Percentiles rank a stretch among this genome's conserved stretches.
These are phyloP conservation scores for Isoperla grammatica DNA, from an alignment of 2,888 invertebrate genomes.

Conservation along the genomic window DNA sequence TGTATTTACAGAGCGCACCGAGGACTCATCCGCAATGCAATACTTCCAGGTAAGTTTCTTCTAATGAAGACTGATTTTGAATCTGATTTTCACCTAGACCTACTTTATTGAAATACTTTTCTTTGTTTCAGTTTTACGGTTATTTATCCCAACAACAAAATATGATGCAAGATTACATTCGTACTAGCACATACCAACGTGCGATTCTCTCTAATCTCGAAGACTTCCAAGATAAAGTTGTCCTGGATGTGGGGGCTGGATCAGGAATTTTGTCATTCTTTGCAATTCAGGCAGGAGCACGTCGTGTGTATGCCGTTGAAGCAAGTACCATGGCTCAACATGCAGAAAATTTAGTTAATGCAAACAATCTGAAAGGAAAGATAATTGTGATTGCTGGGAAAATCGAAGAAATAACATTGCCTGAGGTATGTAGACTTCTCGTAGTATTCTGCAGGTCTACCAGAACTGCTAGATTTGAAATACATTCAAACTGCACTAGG, in stretches of 20 bases:
- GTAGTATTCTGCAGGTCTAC: not conserved
- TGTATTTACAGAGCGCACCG: constrained; percentile 91
- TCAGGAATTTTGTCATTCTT: constrained; percentile 98
- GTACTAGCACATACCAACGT: constrained; percentile 97
- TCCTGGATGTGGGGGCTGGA: constrained; percentile 97
- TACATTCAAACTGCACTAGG: too few relatives aligned
- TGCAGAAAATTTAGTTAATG: constrained; percentile 82
- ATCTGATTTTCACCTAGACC: not conserved
- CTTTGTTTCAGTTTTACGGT: constrained; percentile 79
- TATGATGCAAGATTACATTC: constrained; percentile 99
- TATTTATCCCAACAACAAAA: constrained; percentile 99
- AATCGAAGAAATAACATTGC: constrained; percentile 95
- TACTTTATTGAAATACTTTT: not conserved
- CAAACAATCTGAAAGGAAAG: constrained; percentile 82
- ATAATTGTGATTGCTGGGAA: constrained; percentile 94
- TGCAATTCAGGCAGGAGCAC: constrained; percentile 95
- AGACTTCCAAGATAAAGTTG: constrained; percentile 90
- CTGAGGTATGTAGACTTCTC: constrained; percentile 51
- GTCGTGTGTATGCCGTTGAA: constrained; percentile 97
- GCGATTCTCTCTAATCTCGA: constrained; percentile 90
- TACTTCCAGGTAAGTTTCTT: constrained; percentile 69
- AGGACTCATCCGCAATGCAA: constrained; percentile 96
- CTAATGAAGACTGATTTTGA: not conserved
- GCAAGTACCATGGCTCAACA: constrained; percentile 98
- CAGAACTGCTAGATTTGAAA: too few relatives aligned